Conservation (phyloP, 2,888 invertebrate species). For the Sminthurides aquaticus region DNA sequence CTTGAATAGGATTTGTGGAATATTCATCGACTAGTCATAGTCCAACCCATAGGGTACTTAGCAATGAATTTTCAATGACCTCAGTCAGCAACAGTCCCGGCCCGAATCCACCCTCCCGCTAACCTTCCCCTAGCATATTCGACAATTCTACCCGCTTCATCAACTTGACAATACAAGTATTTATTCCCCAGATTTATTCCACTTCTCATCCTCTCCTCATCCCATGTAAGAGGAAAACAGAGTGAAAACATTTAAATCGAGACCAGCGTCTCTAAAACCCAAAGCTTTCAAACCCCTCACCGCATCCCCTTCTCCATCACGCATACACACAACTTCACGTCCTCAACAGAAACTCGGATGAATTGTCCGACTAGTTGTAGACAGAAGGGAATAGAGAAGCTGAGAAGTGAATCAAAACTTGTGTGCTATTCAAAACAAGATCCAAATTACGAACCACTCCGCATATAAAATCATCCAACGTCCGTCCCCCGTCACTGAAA, state of each 20-base stretch:
- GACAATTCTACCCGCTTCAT: neutral
- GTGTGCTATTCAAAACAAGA: too few species aligned
- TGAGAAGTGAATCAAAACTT: too few species aligned
- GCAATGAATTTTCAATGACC: constrained; percentile 17
- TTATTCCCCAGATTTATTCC: neutral
- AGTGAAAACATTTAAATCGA: neutral
- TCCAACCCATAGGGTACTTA: constrained; percentile 17
- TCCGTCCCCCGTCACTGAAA: too few species aligned
- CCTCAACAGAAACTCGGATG: neutral
- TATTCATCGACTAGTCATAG: neutral
- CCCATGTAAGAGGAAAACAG: too few species aligned
- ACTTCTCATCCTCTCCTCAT: neutral
- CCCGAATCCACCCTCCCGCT: too few species aligned
- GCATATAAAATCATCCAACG: too few species aligned
- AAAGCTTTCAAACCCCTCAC: neutral
- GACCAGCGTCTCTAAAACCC: too few species aligned
- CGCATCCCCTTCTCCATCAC: neutral
- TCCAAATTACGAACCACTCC: too few species aligned
- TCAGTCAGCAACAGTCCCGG: neutral
- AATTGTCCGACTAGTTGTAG: too few species aligned
- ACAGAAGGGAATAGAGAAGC: too few species aligned
- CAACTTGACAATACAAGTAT: neutral
- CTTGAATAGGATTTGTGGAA: neutral
- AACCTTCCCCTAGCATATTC: neutral
- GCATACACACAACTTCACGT: neutral